phyloP scores from a whole-genome alignment of 2,797 vertebrate genomes.

The Phrynocephalus forsythii region DNA sequence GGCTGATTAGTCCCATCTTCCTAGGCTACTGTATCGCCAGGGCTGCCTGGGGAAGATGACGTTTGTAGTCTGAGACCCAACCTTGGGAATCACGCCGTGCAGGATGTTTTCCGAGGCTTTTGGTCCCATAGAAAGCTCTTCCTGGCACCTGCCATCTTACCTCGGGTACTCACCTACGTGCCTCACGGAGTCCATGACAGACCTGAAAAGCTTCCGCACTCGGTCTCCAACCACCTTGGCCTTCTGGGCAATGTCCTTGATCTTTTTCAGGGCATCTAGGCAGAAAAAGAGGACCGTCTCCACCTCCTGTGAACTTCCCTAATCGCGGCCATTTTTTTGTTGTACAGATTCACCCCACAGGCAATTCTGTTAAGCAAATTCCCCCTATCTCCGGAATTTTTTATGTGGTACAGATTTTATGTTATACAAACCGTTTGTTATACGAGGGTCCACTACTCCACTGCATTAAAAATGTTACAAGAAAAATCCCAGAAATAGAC shows the following conservation, averaged over 20 bases:
- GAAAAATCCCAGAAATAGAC: too few species aligned
- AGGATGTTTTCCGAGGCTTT: too few species aligned
- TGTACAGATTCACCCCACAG: too few species aligned
- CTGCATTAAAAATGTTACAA: too few species aligned
- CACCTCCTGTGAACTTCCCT: too few species aligned
- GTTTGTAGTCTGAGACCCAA: background rate
- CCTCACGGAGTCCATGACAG: slow-evolving; percentile 80
- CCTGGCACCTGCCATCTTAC: background rate
- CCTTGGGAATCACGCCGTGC: background rate
- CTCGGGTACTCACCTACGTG: slow-evolving; percentile 80
- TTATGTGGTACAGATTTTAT: too few species aligned
- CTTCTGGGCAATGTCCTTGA: slow-evolving; percentile 83
- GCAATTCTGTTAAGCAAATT: too few species aligned
- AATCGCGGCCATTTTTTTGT: too few species aligned
- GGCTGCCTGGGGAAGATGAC: background rate
- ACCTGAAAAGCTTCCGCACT: slow-evolving; percentile 79
- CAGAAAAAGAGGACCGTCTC: background rate
- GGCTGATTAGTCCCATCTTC: background rate
- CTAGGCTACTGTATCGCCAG: background rate
- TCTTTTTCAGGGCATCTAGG: slow-evolving; percentile 79
- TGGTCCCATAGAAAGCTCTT: background rate
- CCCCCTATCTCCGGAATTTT: too few species aligned
- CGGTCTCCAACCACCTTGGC: slow-evolving; percentile 77
- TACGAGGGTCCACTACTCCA: too few species aligned
- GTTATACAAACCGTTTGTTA: too few species aligned